Evolutionary conservation across 2,888 invertebrate species (phyloP).

Genomic region (Ectemnius lituratus): DNA sequence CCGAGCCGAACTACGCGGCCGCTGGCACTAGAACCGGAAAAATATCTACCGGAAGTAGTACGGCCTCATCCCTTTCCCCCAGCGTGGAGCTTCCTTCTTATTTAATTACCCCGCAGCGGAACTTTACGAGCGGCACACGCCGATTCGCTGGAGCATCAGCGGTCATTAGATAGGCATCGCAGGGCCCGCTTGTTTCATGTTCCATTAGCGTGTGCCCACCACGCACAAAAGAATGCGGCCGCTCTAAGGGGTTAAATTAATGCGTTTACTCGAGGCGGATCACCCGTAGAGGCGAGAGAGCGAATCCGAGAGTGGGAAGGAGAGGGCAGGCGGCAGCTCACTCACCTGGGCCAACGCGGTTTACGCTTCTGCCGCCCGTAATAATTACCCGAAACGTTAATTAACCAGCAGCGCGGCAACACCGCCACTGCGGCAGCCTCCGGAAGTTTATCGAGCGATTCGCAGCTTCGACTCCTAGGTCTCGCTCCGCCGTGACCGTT

Average conservation of each 20-base stretch:
- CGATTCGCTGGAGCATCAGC: too few species aligned
- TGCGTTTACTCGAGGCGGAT: background rate
- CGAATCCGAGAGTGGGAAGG: too few species aligned
- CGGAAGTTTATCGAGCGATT: background rate
- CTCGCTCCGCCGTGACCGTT: background rate
- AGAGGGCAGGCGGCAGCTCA: too few species aligned
- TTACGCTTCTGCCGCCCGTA: background rate
- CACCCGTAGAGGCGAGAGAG: background rate
- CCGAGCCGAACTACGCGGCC: background rate
- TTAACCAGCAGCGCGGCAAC: background rate
- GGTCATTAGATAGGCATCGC: too few species aligned
- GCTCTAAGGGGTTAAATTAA: background rate
- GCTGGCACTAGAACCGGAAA: slow-evolving; percentile 39
- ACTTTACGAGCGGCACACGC: background rate
- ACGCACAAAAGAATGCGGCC: slow-evolving; percentile 1
- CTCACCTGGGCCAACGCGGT: background rate
- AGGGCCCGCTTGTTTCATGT: slow-evolving; percentile 2
- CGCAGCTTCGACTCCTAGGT: background rate
- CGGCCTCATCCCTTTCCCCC: background rate
- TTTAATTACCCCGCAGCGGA: slow-evolving; percentile 36
- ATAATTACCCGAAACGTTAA: slow-evolving; percentile 9
- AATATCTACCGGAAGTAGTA: slow-evolving; percentile 48
- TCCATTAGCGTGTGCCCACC: background rate
- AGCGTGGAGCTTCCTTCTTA: slow-evolving; percentile 12
- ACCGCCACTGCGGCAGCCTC: too few species aligned